These are phyloP conservation scores for Crocuta crocuta DNA, from an alignment of 2,113 vertebrate species.

Conservation along the genomic window DNA sequence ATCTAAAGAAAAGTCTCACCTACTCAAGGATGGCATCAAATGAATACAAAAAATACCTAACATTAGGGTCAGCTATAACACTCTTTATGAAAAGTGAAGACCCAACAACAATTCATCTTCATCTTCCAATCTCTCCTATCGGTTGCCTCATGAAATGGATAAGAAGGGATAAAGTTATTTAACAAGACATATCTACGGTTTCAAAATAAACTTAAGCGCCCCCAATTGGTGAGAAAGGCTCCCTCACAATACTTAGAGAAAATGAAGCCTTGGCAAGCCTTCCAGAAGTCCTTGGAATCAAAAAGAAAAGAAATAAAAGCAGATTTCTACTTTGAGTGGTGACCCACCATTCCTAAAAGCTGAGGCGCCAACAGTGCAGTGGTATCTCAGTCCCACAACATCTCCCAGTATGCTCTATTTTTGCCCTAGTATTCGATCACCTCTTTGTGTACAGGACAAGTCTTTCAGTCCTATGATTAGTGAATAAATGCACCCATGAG, in stretches of 20 bases:
- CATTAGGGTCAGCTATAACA: background rate
- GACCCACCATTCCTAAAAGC: background rate
- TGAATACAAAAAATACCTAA: background rate
- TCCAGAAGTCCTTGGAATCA: background rate
- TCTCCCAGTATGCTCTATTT: background rate
- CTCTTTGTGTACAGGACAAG: background rate
- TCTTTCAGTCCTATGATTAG: background rate
- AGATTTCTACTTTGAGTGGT: background rate
- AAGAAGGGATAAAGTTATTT: background rate
- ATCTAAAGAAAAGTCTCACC: conserved; percentile 39
- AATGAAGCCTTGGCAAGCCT: conserved; percentile 2
- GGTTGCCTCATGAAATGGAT: background rate
- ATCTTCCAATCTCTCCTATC: background rate
- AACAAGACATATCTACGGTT: conserved; percentile 28
- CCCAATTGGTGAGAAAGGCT: conserved; percentile 10
- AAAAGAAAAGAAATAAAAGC: conserved; percentile 6
- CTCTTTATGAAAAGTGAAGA: background rate
- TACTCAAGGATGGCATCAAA: conserved; percentile 16
- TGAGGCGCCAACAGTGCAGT: background rate
- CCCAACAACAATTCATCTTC: conserved; percentile 21
- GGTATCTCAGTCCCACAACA: background rate
- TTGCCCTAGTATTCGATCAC: background rate
- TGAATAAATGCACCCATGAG: background rate
- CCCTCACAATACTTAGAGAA: conserved; percentile 7
- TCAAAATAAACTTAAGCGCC: conserved; percentile 50